These are phyloP conservation scores for Peromyscus melanophrys DNA, from an alignment of 2,797 vertebrate genomes.

Conservation along the genomic window DNA sequence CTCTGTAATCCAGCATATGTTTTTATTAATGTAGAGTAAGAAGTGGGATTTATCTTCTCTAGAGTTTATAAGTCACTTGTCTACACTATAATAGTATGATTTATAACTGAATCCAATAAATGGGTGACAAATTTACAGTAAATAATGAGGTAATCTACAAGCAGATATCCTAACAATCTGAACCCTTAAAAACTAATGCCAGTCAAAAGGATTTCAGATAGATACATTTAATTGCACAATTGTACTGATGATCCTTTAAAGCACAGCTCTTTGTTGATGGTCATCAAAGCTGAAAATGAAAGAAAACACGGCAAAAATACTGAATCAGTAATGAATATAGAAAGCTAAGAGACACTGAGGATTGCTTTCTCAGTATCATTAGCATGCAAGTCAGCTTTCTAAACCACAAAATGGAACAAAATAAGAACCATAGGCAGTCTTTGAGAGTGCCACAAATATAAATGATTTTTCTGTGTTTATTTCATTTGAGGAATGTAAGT, in stretches of 20 bases:
- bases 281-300: slow-evolving; percentile 70
- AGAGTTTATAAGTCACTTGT: slow-evolving; percentile 33
- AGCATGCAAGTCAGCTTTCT: slow-evolving; percentile 63
- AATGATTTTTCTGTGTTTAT: slow-evolving; percentile 71
- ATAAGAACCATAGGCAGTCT: slow-evolving; percentile 54
- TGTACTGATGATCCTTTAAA: slow-evolving; percentile 65
- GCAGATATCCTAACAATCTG: slow-evolving; percentile 43
- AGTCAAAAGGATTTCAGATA: slow-evolving; percentile 63
- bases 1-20: not conserved
- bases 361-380: slow-evolving; percentile 29
- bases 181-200: slow-evolving; percentile 64
- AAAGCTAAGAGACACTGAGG: slow-evolving; percentile 16
- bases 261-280: slow-evolving; percentile 5
- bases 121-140: slow-evolving; percentile 71
- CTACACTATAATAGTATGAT: slow-evolving; percentile 40
- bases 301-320: slow-evolving; percentile 62
- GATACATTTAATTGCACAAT: slow-evolving; percentile 72
- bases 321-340: slow-evolving; percentile 72
- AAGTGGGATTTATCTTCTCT: slow-evolving; percentile 28
- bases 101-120: slow-evolving; percentile 63
- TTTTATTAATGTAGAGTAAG: slow-evolving; percentile 29
- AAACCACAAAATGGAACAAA: slow-evolving; percentile 70
- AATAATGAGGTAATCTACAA: slow-evolving; percentile 70
- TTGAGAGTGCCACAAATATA: slow-evolving; percentile 62
- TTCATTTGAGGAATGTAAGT: slow-evolving; percentile 70